Conservation (phyloP, 2,113 vertebrate species). For the Arenaria interpres region DNA sequence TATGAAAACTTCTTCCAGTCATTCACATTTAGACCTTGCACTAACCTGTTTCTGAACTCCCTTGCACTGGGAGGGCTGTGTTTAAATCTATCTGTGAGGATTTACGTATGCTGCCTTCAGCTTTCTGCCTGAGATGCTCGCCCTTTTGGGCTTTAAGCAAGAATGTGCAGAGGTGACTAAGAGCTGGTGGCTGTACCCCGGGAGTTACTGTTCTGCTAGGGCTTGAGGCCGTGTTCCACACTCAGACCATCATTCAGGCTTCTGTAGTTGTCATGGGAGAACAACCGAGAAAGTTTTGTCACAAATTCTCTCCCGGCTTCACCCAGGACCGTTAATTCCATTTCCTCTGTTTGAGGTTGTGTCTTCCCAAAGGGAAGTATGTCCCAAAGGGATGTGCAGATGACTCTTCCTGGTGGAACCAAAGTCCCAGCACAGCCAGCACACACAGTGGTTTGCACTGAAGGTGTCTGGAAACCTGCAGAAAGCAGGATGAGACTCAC, state of each 20-base stretch:
- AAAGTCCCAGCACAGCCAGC: neutral
- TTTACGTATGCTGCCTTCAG: accelerated
- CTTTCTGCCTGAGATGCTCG: neutral
- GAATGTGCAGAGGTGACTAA: neutral
- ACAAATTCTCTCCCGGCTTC: neutral
- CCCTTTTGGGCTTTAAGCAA: neutral
- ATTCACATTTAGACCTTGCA: neutral
- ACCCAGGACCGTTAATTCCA: neutral
- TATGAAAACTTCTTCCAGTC: neutral
- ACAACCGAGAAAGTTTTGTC: neutral
- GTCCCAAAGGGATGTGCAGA: neutral
- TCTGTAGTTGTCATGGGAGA: neutral
- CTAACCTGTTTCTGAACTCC: neutral
- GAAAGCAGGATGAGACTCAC: neutral
- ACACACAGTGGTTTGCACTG: neutral
- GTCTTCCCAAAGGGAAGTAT: neutral
- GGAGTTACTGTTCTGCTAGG: neutral
- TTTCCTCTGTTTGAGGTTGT: neutral
- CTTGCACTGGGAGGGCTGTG: neutral
- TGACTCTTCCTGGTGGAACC: accelerated
- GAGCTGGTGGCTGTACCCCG: neutral
- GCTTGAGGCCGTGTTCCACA: neutral
- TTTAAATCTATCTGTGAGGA: neutral
- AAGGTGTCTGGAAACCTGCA: neutral
- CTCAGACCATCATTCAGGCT: neutral